Conservation (phyloP, 2,888 invertebrate species). For the Tortrix viridana region DNA sequence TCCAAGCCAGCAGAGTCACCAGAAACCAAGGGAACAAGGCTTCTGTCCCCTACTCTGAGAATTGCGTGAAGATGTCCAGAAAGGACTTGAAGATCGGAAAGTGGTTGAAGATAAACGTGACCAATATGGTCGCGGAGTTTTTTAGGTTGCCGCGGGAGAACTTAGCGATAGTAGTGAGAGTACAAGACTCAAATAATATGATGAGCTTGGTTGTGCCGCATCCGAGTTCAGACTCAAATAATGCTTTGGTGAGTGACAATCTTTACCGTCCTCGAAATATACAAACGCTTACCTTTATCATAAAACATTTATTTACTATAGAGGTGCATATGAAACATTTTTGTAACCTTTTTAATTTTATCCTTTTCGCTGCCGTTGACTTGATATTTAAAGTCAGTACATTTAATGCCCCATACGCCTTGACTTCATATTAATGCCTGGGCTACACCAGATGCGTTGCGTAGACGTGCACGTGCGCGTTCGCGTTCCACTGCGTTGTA, state of each 20-base stretch:
- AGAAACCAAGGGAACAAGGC: conserved; percentile 72
- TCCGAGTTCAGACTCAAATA: conserved; percentile 83
- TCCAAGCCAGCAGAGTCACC: conserved; percentile 75
- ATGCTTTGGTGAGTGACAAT: conserved; percentile 70
- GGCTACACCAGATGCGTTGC: too few species aligned
- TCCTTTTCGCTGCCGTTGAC: too few species aligned
- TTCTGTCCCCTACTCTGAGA: conserved; percentile 68
- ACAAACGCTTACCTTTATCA: too few species aligned
- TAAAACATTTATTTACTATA: too few species aligned
- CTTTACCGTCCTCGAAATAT: too few species aligned
- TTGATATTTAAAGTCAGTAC: too few species aligned
- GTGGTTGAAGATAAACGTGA: conserved; percentile 91
- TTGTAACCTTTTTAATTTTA: not conserved
- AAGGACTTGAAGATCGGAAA: conserved; percentile 82
- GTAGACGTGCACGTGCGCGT: too few species aligned
- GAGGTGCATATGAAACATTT: too few species aligned
- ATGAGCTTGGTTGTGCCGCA: conserved; percentile 88
- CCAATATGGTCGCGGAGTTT: conserved; percentile 90
- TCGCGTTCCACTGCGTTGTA: too few species aligned
- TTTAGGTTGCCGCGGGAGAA: conserved; percentile 89
- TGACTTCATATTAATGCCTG: too few species aligned
- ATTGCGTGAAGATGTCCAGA: conserved; percentile 76
- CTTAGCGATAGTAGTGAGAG: conserved; percentile 90
- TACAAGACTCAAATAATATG: conserved; percentile 84
- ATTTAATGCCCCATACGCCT: too few species aligned